Conservation (phyloP, 2,888 invertebrate genomes). For the Coelopa pilipes region DNA sequence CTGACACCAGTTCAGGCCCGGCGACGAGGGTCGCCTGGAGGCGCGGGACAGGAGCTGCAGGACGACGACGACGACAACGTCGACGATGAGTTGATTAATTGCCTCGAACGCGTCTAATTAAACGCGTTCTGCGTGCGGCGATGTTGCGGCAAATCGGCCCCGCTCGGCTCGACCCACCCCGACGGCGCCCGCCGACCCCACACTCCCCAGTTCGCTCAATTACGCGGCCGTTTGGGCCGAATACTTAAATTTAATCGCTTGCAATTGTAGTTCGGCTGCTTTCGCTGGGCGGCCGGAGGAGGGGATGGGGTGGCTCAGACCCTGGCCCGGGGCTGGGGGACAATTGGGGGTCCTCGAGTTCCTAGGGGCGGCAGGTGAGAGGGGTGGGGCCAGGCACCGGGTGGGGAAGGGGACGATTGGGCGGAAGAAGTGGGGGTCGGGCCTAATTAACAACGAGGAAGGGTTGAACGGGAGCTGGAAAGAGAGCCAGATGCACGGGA, state of each 20-base stretch:
- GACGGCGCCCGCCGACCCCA: neutral
- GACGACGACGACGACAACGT: too few species aligned
- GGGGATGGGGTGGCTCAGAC: too few species aligned
- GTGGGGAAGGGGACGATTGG: neutral
- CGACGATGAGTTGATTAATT: constrained; percentile 60
- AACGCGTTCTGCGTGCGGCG: constrained; percentile 45
- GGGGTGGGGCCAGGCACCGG: too few species aligned
- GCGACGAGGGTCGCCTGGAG: too few species aligned
- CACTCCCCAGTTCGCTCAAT: constrained; percentile 30
- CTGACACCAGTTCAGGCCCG: constrained; percentile 54
- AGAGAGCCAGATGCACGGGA: too few species aligned
- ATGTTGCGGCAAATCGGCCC: constrained; percentile 26
- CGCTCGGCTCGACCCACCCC: neutral
- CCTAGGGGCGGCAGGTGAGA: too few species aligned
- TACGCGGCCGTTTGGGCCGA: constrained; percentile 31
- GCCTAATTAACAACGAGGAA: neutral
- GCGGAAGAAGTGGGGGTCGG: neutral
- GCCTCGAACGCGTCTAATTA: constrained; percentile 65
- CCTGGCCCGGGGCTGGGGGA: too few species aligned
- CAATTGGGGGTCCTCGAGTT: too few species aligned
- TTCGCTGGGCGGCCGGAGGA: too few species aligned
- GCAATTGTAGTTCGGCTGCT: constrained; percentile 23
- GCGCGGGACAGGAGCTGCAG: too few species aligned
- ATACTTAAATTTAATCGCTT: constrained; percentile 39
- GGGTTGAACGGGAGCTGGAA: too few species aligned